Evolutionary conservation across 2,113 vertebrate species (phyloP).

Genomic region (Micromys minutus): DNA sequence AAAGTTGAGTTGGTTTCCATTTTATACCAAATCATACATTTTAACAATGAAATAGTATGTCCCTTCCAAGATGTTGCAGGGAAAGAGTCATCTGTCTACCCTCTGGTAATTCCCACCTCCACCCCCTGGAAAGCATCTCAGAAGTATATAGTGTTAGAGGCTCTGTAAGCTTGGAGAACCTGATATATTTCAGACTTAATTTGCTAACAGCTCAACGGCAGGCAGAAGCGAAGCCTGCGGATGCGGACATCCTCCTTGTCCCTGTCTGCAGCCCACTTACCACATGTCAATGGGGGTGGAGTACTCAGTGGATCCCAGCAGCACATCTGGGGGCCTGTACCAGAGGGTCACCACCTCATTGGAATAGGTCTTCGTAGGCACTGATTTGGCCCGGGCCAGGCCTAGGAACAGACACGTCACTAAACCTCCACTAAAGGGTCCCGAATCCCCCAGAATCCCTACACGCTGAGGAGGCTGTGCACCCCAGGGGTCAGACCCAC

Average conservation of each 20-base stretch:
- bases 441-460: neutral
- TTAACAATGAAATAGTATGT: neutral
- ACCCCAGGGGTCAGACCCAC: no score
- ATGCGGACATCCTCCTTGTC: neutral
- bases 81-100: neutral
- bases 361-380: conserved; percentile 97
- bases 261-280: conserved; percentile 83
- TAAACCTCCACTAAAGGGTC: neutral
- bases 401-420: conserved; percentile 81
- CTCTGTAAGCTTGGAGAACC: neutral
- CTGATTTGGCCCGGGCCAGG: conserved; percentile 95
- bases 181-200: neutral
- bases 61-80: neutral
- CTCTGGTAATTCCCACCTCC: neutral
- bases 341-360: conserved; percentile 97
- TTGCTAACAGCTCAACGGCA: neutral
- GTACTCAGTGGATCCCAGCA: conserved; percentile 96
- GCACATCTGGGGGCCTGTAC: conserved; percentile 97
- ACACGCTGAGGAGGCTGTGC: rapidly evolving
- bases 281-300: conserved; percentile 98
- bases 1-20: neutral
- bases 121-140: neutral
- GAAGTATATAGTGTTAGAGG: neutral
- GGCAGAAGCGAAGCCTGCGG: neutral
- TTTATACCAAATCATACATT: neutral